Base-by-base conservation (phyloP, 2,113 vertebrate species). In the Opisthocomus hoazin region DNA sequence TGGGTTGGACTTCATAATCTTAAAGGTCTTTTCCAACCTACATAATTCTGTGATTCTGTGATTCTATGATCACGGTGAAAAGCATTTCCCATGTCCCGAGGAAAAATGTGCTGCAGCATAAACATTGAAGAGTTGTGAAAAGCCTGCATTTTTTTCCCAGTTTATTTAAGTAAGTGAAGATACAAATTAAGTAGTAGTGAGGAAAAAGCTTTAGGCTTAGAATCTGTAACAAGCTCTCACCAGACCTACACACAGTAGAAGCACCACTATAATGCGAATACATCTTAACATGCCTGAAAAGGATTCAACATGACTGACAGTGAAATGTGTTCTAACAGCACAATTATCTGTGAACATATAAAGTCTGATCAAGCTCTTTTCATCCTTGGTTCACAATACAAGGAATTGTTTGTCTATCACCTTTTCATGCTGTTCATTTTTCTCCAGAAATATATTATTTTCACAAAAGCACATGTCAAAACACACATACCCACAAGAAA, bases 111-210 rank as follows among this genome's bases (percentile, higher is more conserved):
- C 26, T 79, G 23, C 16, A 63, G 11, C 3, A 30, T 23, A 58
- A 79, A 58, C 12, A 75, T 0, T 36, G 17, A 74, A 54, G 14
- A 54, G 18, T 20, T 76, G 12, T 56, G 23, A 56, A 82, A 84
- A 91, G 2, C 3, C 16, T 21, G 2, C 1, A 4, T n/a, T 73
- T 36, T 54, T 39, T n/a, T 4, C 7, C 12, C 6, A 41, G 9
- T 1, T 82, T 66, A 60, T 45, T 61, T 45, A 76, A 53, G 23
- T 41, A 65, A 78, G 10, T 21, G 9, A 79, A 73, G 30, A 80
- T 22, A 65, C 11, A 65, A 77, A 84, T 73, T 34, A 73, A 57
- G 6, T 27, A 50, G 10, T 18, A 45, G 16, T 39, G 24, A 56
- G 23, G 15, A 56, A 92, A 87, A 90, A 45, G 1, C 7, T 73